Conservation (phyloP, 2,888 invertebrate genomes). For the Sphaeridia pumilis region DNA sequence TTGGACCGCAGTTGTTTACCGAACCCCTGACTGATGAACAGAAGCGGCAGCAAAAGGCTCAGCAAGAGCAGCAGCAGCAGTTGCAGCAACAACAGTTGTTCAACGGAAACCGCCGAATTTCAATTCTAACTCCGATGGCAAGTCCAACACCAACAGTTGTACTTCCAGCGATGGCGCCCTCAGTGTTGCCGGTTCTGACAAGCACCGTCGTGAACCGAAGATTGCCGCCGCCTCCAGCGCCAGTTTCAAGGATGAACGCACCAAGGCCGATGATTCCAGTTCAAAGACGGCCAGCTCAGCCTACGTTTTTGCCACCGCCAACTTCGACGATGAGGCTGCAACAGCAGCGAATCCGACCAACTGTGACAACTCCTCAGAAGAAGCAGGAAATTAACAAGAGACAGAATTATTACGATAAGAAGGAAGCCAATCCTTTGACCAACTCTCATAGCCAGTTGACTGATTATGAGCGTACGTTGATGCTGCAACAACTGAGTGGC, state of each 20-base stretch:
- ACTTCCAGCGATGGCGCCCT: too few relatives aligned
- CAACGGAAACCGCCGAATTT: background rate
- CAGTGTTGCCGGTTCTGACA: background rate
- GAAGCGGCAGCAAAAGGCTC: slow-evolving; percentile 8
- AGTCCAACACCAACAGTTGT: slow-evolving; percentile 1
- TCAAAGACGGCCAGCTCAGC: background rate
- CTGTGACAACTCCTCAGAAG: background rate
- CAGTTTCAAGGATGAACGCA: background rate
- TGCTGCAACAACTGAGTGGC: background rate
- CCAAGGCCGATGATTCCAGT: background rate
- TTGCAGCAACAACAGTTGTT: background rate
- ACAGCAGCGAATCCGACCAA: background rate
- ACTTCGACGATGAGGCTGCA: background rate
- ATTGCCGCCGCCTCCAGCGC: background rate
- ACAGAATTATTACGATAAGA: slow-evolving; percentile 11
- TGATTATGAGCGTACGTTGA: slow-evolving; percentile 6
- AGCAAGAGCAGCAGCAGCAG: slow-evolving; percentile 10
- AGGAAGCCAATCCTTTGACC: slow-evolving; percentile 2
- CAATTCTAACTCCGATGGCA: background rate
- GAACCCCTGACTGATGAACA: slow-evolving; percentile 30
- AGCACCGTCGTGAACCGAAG: background rate
- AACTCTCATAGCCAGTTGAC: slow-evolving; percentile 9
- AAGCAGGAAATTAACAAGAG: too few relatives aligned
- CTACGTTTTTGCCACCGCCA: background rate
- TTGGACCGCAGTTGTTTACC: slow-evolving; percentile 36